phyloP scores from a whole-genome alignment of 1,140 invertebrate genomes.

The Drosophila sulfurigaster region DNA sequence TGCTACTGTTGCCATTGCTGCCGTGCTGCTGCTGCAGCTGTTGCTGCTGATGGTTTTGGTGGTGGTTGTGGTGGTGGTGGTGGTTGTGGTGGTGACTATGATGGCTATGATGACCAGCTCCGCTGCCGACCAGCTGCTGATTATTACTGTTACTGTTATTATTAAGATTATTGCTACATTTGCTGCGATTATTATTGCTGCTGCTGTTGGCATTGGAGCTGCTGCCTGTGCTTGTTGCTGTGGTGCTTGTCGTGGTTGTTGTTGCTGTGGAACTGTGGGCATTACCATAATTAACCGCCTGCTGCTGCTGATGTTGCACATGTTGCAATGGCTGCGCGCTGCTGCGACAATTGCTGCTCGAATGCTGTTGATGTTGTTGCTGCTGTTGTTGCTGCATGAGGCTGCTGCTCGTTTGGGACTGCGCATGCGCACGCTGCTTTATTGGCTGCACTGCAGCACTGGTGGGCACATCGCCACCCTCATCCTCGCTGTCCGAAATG shows the following conservation, averaged over 20 bases:
- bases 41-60: constrained; percentile 16
- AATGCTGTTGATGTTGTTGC: constrained; percentile 58
- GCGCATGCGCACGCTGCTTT: constrained; percentile 83
- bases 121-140: constrained; percentile 53
- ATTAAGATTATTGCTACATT: constrained; percentile 28
- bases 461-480: constrained; percentile 86
- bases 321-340: constrained; percentile 55
- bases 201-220: constrained; percentile 53
- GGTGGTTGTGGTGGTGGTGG: constrained; percentile 16
- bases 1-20: constrained; percentile 16
- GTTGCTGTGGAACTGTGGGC: constrained; percentile 58
- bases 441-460: constrained; percentile 65
- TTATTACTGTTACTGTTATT: neutral
- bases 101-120: constrained; percentile 52
- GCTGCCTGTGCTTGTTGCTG: constrained; percentile 44
- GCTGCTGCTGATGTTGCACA: constrained; percentile 56
- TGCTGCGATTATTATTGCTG: constrained; percentile 33
- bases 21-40: constrained; percentile 35
- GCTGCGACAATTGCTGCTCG: constrained; percentile 59
- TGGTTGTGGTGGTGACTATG: constrained; percentile 40
- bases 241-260: constrained; percentile 43
- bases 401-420: constrained; percentile 85
- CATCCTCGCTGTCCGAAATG: constrained; percentile 98
- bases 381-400: constrained; percentile 45
- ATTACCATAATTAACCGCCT: constrained; percentile 78